phyloP scores from a whole-genome alignment of 2,888 invertebrate genomes.

The Anarsia innoxiella region DNA sequence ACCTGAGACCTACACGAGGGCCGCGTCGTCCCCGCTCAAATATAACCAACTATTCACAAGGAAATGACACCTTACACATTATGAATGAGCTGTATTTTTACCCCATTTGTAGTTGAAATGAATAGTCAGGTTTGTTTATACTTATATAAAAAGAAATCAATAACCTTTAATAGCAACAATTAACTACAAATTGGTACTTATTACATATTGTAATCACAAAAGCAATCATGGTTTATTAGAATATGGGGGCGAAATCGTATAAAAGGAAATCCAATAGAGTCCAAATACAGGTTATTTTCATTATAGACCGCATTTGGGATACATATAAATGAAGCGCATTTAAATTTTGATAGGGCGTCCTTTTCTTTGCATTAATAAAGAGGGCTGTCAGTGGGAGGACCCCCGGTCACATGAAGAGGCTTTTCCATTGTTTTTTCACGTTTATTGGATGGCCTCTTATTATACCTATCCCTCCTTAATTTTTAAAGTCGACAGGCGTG shows the following conservation, averaged over 20 bases:
- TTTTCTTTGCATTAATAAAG: slow-evolving; percentile 41
- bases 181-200: background rate
- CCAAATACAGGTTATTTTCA: slow-evolving; percentile 39
- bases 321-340: slow-evolving; percentile 39
- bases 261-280: slow-evolving; percentile 30
- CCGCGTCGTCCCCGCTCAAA: slow-evolving; percentile 33
- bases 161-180: background rate
- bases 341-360: slow-evolving; percentile 43
- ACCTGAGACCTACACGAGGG: slow-evolving; percentile 42
- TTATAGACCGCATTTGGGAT: slow-evolving; percentile 29
- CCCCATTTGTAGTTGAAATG: too few species aligned
- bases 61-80: slow-evolving; percentile 58
- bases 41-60: slow-evolving; percentile 62
- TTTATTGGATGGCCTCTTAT: slow-evolving; percentile 35
- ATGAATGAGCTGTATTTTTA: slow-evolving; percentile 46
- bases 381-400: slow-evolving; percentile 30
- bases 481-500: too few species aligned
- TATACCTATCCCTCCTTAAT: too few species aligned
- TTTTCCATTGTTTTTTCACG: slow-evolving; percentile 38
- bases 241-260: slow-evolving; percentile 23
- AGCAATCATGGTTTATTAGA: too few species aligned
- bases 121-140: too few species aligned
- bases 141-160: too few species aligned
- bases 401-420: slow-evolving; percentile 32
- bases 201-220: too few species aligned